Evolutionary conservation across 2,888 invertebrate genomes (phyloP), one percentile per base, ranked within the genome.

Genomic region (Dicyrtoma fusca): DNA sequence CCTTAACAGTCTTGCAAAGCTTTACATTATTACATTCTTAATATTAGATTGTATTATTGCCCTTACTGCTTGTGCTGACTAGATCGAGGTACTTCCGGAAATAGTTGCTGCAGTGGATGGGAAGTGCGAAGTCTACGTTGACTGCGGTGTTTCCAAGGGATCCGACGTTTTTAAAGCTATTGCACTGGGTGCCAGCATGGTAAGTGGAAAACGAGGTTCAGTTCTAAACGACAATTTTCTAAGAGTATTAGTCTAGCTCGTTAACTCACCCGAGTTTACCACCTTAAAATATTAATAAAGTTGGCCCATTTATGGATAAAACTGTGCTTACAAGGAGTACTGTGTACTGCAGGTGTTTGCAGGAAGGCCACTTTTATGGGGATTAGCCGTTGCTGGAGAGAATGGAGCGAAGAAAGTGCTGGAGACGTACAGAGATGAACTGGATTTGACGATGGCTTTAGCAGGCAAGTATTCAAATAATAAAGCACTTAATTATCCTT

Each of bases 101-200:
- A 88, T 96, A 71, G 88, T 89, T 0, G 85, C 87, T 79, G 92
- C 91, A 1, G 84, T 85, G 2, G 89, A 91, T 8, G 88, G 88
- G 14, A 86, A 88, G 68, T 85, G 91, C 19, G 91, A 94, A 81
- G 87, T 96, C 5, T 95, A 92, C 84, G 82, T 96, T 81, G 96
- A 96, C 82, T 94, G 95, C 14, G 96, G 96, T 1, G 86, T 95
- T 0, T 87, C 88, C 21, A 89, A 89, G 79, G 96, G 95, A 17
- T 91, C 91, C 4, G 95, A 97, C 83, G 89, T 95, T 13, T 90
- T 94, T 79, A 97, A 95, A 85, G 95, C 95, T 0, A 81, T 97
- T 57, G 94, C 94, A 0, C 85, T 97, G 25, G 97, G 97, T 13
- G 97, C 97, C 1, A 90, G 88, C 85, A 91, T 92, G 89, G 95